These are phyloP conservation scores for Rhabdophis nuchalis DNA, from an alignment of 2,797 vertebrate species.

Conservation along the genomic window DNA sequence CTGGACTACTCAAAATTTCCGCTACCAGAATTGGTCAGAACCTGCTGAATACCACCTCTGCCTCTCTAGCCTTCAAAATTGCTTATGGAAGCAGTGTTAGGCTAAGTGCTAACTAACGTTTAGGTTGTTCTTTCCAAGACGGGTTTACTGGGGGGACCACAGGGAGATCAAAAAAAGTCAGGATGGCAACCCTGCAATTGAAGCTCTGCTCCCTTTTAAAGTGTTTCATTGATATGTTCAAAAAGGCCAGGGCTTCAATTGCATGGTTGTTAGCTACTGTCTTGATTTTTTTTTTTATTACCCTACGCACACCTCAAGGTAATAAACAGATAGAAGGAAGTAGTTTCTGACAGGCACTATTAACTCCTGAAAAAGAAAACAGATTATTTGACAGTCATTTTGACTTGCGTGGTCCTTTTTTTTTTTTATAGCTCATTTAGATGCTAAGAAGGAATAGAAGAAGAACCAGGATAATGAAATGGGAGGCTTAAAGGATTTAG, in stretches of 20 bases:
- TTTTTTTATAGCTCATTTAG: not conserved
- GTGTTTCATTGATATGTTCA: not conserved
- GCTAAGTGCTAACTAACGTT: not conserved
- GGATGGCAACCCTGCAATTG: not conserved
- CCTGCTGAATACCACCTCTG: too few relatives aligned
- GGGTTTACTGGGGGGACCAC: not conserved
- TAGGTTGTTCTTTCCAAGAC: not conserved
- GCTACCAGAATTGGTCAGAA: too few relatives aligned
- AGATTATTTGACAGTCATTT: not conserved
- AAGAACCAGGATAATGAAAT: not conserved
- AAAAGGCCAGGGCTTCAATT: not conserved
- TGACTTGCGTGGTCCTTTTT: not conserved
- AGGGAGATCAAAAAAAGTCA: not conserved
- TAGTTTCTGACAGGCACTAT: not conserved
- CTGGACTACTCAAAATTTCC: too few relatives aligned
- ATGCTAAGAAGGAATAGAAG: not conserved
- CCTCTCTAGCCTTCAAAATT: not conserved
- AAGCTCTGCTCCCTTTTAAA: not conserved
- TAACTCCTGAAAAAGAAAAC: not conserved
- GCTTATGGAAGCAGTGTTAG: not conserved
- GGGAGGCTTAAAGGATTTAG: not conserved
- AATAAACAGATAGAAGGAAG: not conserved
- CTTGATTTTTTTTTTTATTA: not conserved
- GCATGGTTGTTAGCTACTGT: not conserved
- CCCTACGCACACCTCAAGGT: not conserved